A percentile compares a stretch with the other conserved stretches of the same genome.
Evolutionary conservation across 2,113 vertebrate species (phyloP).

Genomic region (Anhinga anhinga): DNA sequence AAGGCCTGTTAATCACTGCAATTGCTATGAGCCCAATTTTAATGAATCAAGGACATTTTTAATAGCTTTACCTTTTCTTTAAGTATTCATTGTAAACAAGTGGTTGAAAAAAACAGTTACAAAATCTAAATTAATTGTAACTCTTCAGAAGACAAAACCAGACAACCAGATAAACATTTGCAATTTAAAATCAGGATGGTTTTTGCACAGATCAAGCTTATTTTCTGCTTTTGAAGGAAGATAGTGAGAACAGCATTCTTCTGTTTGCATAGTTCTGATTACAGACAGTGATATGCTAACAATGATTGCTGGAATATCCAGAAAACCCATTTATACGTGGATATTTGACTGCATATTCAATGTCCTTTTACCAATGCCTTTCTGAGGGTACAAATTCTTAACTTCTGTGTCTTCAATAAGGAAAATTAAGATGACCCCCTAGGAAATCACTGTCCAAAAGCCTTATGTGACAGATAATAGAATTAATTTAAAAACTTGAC

Average conservation of each 20-base stretch:
- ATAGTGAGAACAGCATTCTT: background rate
- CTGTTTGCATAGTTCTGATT: background rate
- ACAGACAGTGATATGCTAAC: background rate
- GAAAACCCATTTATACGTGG: background rate
- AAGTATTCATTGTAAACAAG: background rate
- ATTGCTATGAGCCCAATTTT: background rate
- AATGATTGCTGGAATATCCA: background rate
- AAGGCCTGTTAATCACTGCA: background rate
- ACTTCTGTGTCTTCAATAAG: background rate
- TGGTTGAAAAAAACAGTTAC: background rate
- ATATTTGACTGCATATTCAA: background rate
- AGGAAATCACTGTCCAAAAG: background rate
- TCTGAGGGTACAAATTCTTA: background rate
- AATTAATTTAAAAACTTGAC: background rate
- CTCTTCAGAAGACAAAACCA: background rate
- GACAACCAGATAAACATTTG: background rate
- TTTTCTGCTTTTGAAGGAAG: constrained; percentile 4
- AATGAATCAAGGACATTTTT: background rate
- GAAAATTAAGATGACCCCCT: background rate
- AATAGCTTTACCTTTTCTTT: background rate
- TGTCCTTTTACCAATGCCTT: background rate
- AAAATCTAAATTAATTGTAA: background rate
- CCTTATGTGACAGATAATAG: background rate
- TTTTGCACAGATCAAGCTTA: background rate
- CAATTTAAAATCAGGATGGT: background rate